Base-by-base conservation (phyloP, 2,797 vertebrate genomes). In the Apogon hyalosoma region DNA sequence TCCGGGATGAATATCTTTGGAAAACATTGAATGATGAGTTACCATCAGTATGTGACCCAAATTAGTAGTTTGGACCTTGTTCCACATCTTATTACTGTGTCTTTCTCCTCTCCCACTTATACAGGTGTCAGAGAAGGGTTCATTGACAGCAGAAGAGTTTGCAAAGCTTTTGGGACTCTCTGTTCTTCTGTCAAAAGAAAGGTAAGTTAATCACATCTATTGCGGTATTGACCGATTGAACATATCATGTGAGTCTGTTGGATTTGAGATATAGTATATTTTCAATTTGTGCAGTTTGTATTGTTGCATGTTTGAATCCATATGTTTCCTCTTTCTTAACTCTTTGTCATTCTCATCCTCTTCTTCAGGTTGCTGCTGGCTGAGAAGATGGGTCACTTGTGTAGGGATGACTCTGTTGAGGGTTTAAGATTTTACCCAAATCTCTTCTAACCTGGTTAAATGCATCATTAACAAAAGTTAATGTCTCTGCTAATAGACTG, bases 381-480 rank as follows among this genome's bases (percentile, higher is more conserved):
- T 41, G 98, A 99, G 93, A 98, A 99, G 91, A 96, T 98, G 95
- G 98, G 98, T 16, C 97, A 98, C 73, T 93, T 99, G 80, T 99
- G 98, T 86, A 91, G 97, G 89, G 98, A 99, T 13, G 98, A 99
- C 91, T 99, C 96, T 2, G 98, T 99, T 28, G 98, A 99, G 94
- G 97, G 98, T 75, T 91, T 99, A 82, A 93, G 98, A 71, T 99
- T 99, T 93, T 99, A 98, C 87, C 96, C 96, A 50, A 99, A 99
- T 90, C 87, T 95, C 59, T 99, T 99, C 89, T 98, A 90, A 98
- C 24, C 38, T 13, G 7, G 60, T 15, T 41, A 36, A n/a, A 41
- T 11, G 19, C 11, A 11, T 18, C 21, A 40, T 51, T 28, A 28
- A 28, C 24, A 28, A 28, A 28, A 28, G 24, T 28, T 28, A 28